These are phyloP conservation scores for Taenioides sp. DNA, from an alignment of 2,797 vertebrate species.

Conservation along the genomic window DNA sequence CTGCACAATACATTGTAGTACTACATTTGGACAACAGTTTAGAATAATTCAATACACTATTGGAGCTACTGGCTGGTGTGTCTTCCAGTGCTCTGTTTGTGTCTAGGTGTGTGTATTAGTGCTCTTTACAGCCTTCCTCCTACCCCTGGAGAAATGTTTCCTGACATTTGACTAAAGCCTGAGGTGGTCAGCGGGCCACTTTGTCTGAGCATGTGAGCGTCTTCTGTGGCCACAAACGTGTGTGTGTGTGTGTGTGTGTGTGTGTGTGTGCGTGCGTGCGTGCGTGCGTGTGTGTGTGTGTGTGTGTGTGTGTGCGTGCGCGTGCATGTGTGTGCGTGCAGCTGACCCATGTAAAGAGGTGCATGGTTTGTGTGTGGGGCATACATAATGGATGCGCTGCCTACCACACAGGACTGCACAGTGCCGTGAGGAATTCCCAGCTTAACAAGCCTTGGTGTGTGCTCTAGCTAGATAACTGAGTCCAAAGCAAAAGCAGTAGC, in stretches of 20 bases:
- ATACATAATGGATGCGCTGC: constrained; percentile 71
- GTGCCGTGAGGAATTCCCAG: constrained; percentile 58
- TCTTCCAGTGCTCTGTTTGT: constrained; percentile 23
- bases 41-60: constrained; percentile 5
- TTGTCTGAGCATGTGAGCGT: constrained; percentile 30
- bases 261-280: constrained; percentile 35
- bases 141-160: constrained; percentile 47
- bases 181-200: constrained; percentile 53
- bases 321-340: constrained; percentile 7
- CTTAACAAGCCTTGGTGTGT: constrained; percentile 48
- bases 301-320: constrained; percentile 40
- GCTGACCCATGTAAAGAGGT: constrained; percentile 71
- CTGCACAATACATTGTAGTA: background rate
- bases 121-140: constrained; percentile 13
- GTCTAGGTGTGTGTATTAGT: constrained; percentile 32
- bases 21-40: background rate
- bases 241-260: constrained; percentile 4
- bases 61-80: constrained; percentile 15
- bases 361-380: constrained; percentile 45
- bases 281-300: constrained; percentile 24
- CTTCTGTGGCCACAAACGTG: constrained; percentile 29
- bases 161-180: constrained; percentile 69
- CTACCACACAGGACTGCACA: constrained; percentile 51
- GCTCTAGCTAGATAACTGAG: constrained; percentile 33
- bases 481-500: constrained; percentile 9